Conservation (phyloP, 2,797 vertebrate genomes). For the Chrosomus eos region DNA sequence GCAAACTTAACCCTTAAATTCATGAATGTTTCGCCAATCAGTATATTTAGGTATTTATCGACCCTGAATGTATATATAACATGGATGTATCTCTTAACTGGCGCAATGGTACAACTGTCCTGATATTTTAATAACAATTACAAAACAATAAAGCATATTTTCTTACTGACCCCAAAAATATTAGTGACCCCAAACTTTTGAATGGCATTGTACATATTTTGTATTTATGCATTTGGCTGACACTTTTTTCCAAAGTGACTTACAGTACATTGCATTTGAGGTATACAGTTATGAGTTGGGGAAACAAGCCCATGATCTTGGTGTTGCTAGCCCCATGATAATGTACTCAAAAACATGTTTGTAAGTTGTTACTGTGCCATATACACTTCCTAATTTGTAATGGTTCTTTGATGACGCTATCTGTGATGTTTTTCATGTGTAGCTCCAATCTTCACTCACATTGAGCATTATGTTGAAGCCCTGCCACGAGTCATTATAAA, state of each 20-base stretch:
- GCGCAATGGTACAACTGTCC: too few relatives aligned
- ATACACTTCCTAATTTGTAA: background rate
- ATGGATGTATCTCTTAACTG: too few relatives aligned
- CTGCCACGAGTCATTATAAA: background rate
- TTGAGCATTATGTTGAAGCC: background rate
- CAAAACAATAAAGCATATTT: too few relatives aligned
- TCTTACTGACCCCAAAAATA: too few relatives aligned
- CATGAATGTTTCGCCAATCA: background rate
- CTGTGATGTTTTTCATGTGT: background rate
- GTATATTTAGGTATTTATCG: too few relatives aligned
- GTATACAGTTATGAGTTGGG: background rate
- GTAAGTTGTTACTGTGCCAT: background rate
- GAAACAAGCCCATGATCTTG: background rate
- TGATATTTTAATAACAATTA: too few relatives aligned
- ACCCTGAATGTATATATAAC: too few relatives aligned
- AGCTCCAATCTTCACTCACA: background rate
- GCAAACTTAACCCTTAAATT: background rate
- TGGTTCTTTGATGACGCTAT: background rate
- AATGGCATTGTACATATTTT: too few relatives aligned
- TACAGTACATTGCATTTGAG: background rate
- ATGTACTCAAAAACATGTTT: background rate
- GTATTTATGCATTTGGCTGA: too few relatives aligned
- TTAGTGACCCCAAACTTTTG: too few relatives aligned
- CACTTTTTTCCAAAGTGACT: background rate
- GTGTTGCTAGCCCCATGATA: background rate